A percentile compares a stretch with the other conserved stretches of the same genome.
These are phyloP conservation scores for Drosophila barbarae DNA, from an alignment of 2,888 invertebrate genomes.

Conservation along the genomic window DNA sequence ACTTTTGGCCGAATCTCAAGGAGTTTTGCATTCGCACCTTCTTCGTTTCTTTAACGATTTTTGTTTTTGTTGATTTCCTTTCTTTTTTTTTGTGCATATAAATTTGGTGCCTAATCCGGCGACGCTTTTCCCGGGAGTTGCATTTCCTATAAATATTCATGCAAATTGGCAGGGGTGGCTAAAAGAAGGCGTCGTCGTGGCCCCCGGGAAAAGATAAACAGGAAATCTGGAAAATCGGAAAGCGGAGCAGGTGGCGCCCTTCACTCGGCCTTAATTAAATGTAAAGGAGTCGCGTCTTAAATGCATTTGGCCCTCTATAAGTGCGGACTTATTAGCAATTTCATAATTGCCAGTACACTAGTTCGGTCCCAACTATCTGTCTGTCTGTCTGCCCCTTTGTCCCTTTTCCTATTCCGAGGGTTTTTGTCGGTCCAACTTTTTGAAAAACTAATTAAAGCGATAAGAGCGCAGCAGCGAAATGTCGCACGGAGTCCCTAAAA, in stretches of 20 bases:
- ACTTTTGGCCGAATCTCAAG: constrained; percentile 37
- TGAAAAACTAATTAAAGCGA: constrained; percentile 70
- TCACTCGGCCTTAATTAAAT: constrained; percentile 62
- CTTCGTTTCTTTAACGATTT: constrained; percentile 16
- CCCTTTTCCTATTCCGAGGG: not conserved
- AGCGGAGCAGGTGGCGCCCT: constrained; percentile 34
- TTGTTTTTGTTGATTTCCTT: constrained; percentile 32
- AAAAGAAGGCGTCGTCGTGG: constrained; percentile 18
- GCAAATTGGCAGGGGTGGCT: constrained; percentile 48
- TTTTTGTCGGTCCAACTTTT: constrained; percentile 55
- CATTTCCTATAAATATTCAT: constrained; percentile 74
- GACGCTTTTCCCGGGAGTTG: constrained; percentile 41
- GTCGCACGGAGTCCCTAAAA: constrained; percentile 33
- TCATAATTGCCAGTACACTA: constrained; percentile 37
- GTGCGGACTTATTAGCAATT: constrained; percentile 39
- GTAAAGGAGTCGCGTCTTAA: constrained; percentile 48
- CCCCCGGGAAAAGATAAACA: constrained; percentile 34
- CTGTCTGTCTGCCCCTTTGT: not conserved
- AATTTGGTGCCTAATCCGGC: constrained; percentile 46
- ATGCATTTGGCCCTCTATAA: constrained; percentile 31
- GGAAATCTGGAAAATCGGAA: constrained; percentile 19
- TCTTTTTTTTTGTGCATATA: constrained; percentile 48
- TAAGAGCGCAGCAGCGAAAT: constrained; percentile 49
- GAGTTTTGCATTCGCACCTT: constrained; percentile 30
- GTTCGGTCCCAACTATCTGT: constrained; percentile 10